These are phyloP conservation scores for Palythoa caribaeorum DNA, from an alignment of 92 coral and sea anemone genomes.

Conservation along the genomic window DNA sequence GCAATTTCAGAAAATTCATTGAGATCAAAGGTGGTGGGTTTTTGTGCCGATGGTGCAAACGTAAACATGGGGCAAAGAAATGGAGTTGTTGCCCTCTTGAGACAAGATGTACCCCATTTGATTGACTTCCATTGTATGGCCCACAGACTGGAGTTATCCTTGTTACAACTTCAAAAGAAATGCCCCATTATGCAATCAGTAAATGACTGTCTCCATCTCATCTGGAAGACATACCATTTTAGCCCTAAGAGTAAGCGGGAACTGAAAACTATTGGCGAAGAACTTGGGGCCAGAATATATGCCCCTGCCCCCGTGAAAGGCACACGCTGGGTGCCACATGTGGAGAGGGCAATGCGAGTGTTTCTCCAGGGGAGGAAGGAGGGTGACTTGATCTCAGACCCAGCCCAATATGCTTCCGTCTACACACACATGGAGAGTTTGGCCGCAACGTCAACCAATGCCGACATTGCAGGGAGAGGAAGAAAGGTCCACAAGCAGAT, in stretches of 20 bases:
- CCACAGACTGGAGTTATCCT: conserved; percentile 33
- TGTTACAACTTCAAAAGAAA: conserved; percentile 26
- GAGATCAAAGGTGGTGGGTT: conserved; percentile 31
- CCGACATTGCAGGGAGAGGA: conserved; percentile 32
- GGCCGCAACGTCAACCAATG: conserved; percentile 12
- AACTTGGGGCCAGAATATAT: conserved; percentile 44
- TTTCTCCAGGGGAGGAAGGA: conserved; percentile 47
- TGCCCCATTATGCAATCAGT: conserved; percentile 20
- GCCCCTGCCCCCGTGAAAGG: conserved; percentile 44
- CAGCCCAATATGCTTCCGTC: conserved; percentile 46
- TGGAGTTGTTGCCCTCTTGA: conserved; percentile 35
- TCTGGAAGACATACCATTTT: conserved; percentile 55
- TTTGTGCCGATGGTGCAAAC: conserved; percentile 44
- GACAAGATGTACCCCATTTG: conserved; percentile 19
- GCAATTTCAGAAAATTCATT: background rate
- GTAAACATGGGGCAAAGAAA: conserved; percentile 43
- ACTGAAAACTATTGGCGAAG: conserved; percentile 28
- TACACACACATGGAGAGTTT: conserved; percentile 36
- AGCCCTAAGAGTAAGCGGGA: conserved; percentile 49
- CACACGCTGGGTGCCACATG: conserved; percentile 60
- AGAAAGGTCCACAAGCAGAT: conserved; percentile 5
- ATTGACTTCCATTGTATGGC: conserved; percentile 47
- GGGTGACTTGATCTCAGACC: conserved; percentile 20
- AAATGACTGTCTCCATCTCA: conserved; percentile 38
- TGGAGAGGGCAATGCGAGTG: conserved; percentile 47